Evolutionary conservation across 2,113 vertebrate species (phyloP).

Genomic region (Diphyllodes magnificus): DNA sequence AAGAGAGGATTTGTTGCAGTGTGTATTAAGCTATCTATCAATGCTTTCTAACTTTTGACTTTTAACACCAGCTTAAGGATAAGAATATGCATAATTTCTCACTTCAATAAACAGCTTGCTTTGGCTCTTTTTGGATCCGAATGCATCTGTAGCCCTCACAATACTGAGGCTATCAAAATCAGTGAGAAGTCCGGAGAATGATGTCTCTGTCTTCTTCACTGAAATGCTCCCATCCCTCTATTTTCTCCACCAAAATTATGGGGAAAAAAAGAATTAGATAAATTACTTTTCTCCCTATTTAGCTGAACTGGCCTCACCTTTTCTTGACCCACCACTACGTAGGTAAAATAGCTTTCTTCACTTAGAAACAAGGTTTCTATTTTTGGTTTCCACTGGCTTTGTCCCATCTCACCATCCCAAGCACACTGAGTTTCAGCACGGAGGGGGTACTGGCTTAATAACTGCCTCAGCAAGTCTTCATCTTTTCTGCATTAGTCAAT

Average conservation of each 20-base stretch:
- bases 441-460: background rate
- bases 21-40: background rate
- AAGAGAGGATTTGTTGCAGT: background rate
- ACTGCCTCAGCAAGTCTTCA: background rate
- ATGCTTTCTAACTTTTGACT: background rate
- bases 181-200: background rate
- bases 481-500: background rate
- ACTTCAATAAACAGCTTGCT: background rate
- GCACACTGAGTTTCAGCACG: background rate
- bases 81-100: background rate
- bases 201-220: background rate
- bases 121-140: background rate
- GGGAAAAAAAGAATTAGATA: background rate
- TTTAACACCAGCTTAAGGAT: background rate
- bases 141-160: background rate
- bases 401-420: background rate
- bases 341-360: background rate
- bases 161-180: background rate
- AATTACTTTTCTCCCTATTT: background rate
- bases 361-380: background rate
- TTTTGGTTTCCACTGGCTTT: background rate
- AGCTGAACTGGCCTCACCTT: background rate
- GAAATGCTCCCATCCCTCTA: background rate
- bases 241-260: background rate
- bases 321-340: background rate